Base-by-base conservation (phyloP, 2,888 invertebrate genomes). In the Epirrhoe tristata region DNA sequence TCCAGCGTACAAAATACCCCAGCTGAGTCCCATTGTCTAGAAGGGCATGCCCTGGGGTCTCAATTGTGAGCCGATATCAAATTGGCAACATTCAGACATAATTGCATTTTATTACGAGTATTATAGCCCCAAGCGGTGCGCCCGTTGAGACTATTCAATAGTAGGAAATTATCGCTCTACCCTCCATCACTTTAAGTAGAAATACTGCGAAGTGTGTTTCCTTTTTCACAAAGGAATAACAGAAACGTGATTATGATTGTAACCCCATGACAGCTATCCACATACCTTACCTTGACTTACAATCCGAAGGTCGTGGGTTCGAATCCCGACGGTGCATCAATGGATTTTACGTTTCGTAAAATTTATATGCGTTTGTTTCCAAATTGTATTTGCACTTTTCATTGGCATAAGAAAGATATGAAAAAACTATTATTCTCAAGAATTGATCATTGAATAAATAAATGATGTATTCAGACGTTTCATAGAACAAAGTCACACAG, bases 1-100 rank as follows among this genome's bases (percentile, higher is more conserved):
- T 5, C 39, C 34, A 5, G 6, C 5, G 39, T 57, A 51, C 36
- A 10, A 17, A 63, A 31, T 60, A 36, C 31, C 34, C 53, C 32
- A 60, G 56, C 63, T 60, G 54, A 32, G 55, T 36, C 12, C 39
- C 58, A 61, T 64, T 64, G 61, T 65, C 60, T 43, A 39, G 7
- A 76, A 77, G 82, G 79, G 79, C 78, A 80, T 74, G 75, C 78
- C 82, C 80, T 63, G 63, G 79, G 82, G 85, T 77, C 66, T 72
- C 74, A 81, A n/a, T 81, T 86, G 84, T 81, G 81, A 81, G 79
- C 79, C 76, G 70, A 81, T 84, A 85, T 84, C 79, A 87, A 89
- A 88, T 87, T 87, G 87, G 86, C 87, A 85, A 84, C 82, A 85
- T 84, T 83, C 80, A 77, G 74, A 71, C 79, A 84, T 89, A 90